Percentiles rank a stretch among this genome's conserved stretches.
Evolutionary conservation across 2,797 vertebrate genomes (phyloP).

Genomic region (Pangasius larnaudii): DNA sequence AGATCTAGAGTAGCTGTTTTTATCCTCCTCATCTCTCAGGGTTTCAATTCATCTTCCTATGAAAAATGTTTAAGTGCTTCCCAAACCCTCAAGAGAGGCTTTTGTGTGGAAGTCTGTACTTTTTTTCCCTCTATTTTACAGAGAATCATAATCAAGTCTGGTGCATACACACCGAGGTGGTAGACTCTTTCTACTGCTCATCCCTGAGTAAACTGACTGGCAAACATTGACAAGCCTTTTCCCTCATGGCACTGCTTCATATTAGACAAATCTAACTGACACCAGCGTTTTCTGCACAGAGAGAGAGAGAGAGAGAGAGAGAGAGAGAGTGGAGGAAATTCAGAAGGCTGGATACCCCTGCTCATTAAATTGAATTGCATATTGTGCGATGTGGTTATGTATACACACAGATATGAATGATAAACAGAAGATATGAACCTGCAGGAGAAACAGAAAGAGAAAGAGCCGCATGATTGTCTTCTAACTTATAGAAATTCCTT

Average conservation of each 20-base stretch:
- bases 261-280: conserved; percentile 73
- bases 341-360: conserved; percentile 51
- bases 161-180: conserved; percentile 64
- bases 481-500: conserved; percentile 25
- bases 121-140: conserved; percentile 46
- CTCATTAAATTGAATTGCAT: conserved; percentile 72
- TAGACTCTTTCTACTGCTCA: conserved; percentile 69
- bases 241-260: conserved; percentile 67
- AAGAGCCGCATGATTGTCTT: conserved; percentile 23
- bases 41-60: conserved; percentile 38
- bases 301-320: conserved; percentile 31
- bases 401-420: conserved; percentile 70
- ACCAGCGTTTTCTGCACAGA: conserved; percentile 63
- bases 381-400: conserved; percentile 64
- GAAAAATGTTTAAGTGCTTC: conserved; percentile 57
- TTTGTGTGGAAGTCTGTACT: conserved; percentile 46
- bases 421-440: conserved; percentile 65
- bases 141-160: conserved; percentile 58
- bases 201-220: conserved; percentile 71
- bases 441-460: conserved; percentile 32
- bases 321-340: conserved; percentile 31
- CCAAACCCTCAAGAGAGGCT: conserved; percentile 49
- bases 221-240: conserved; percentile 75
- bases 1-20: conserved; percentile 42
- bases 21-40: conserved; percentile 30